Conservation (phyloP, 2,888 invertebrate genomes). For the Frankliniella fusca region DNA sequence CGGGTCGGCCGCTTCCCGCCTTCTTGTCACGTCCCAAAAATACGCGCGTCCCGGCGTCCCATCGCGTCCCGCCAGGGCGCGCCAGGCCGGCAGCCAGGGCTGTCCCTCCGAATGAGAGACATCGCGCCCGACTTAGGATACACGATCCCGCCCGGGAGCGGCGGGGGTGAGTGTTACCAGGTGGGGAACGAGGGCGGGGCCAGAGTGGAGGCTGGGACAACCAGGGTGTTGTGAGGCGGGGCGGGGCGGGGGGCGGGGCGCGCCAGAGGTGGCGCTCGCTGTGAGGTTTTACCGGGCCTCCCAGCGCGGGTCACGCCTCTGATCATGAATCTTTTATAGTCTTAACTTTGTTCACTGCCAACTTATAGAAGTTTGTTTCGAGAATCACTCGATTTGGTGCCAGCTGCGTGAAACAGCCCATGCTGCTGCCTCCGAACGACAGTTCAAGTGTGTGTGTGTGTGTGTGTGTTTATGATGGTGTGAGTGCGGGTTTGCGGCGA, state of each 20-base stretch:
- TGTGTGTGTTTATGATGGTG: background rate
- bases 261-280: background rate
- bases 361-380: slow-evolving; percentile 23
- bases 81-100: background rate
- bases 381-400: slow-evolving; percentile 11
- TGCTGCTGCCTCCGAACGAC: background rate
- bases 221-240: background rate
- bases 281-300: background rate
- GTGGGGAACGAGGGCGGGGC: background rate
- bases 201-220: background rate
- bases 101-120: background rate
- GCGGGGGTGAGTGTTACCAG: background rate
- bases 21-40: slow-evolving; percentile 21
- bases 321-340: slow-evolving; percentile 25
- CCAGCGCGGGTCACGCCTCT: slow-evolving; percentile 10
- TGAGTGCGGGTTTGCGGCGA: too few relatives aligned
- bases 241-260: background rate
- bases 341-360: slow-evolving; percentile 18
- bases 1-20: background rate
- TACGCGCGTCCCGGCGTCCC: slow-evolving; percentile 15
- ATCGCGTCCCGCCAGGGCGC: background rate
- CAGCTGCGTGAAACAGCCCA: background rate
- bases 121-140: background rate
- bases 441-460: background rate
- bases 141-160: too few relatives aligned